Percentiles rank a stretch among this genome's conserved stretches.
Evolutionary conservation across 30 jellyfish, hydroid and myxozoan species (phyloP).

Genomic region (Pseudorhiza aurosa): DNA sequence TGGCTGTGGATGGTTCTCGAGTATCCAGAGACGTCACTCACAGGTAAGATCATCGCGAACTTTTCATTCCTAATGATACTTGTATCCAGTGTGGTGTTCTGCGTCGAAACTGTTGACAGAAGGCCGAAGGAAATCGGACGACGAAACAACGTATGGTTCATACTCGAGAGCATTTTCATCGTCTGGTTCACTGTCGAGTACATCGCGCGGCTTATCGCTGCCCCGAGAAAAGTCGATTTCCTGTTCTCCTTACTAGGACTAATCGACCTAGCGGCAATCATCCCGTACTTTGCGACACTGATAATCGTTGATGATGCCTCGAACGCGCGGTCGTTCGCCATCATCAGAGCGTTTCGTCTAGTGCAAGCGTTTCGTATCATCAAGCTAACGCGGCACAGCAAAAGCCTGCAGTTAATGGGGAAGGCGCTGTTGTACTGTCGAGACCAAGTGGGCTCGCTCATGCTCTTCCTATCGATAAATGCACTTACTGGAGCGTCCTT

Average conservation of each 20-base stretch:
- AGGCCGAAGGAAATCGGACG: constrained; percentile 26
- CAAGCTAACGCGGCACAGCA: constrained; percentile 73
- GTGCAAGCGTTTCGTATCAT: constrained; percentile 73
- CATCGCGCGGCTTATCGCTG: constrained; percentile 47
- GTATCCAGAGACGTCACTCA: constrained; percentile 69
- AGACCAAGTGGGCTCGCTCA: constrained; percentile 73
- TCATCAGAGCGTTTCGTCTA: constrained; percentile 74
- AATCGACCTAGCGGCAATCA: constrained; percentile 71
- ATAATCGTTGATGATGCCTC: constrained; percentile 57
- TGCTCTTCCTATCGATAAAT: constrained; percentile 56
- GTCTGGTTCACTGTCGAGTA: constrained; percentile 80
- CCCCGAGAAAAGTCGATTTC: constrained; percentile 71
- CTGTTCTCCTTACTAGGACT: constrained; percentile 74
- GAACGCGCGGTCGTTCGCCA: constrained; percentile 71
- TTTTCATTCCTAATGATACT: constrained; percentile 58
- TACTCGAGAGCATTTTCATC: constrained; percentile 57
- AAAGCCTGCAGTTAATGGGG: constrained; percentile 69
- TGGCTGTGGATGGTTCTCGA: constrained; percentile 64
- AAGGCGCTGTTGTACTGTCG: constrained; percentile 67
- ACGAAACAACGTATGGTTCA: constrained; percentile 68
- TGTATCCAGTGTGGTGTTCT: constrained; percentile 55
- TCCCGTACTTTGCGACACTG: constrained; percentile 69
- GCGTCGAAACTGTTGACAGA: constrained; percentile 64
- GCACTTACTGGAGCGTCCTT: constrained; percentile 61
- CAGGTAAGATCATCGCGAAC: constrained; percentile 67